Conservation (phyloP, 2,113 vertebrate genomes). For the Calyptomena viridis region DNA sequence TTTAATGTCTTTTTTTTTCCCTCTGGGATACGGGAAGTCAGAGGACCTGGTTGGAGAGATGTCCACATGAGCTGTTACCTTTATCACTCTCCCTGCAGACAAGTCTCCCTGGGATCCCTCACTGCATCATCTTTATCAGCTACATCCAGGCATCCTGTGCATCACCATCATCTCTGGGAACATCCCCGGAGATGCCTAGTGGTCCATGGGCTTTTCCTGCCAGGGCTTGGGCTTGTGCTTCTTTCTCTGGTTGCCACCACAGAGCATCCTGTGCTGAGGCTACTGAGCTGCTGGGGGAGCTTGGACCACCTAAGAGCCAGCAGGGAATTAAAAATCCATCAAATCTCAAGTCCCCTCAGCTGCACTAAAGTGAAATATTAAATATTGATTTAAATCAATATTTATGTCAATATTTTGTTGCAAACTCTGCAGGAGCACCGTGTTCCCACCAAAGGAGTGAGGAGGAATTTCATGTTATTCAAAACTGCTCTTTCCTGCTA, state of each 20-base stretch:
- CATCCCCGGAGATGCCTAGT: neutral
- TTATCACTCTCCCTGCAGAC: neutral
- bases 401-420: no score
- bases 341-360: neutral
- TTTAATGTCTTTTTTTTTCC: neutral
- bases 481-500: neutral
- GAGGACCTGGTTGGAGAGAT: neutral
- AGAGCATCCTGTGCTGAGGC: neutral
- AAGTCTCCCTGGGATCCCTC: neutral
- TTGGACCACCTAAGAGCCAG: neutral
- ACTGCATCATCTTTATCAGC: neutral
- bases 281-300: neutral
- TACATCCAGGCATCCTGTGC: accelerated
- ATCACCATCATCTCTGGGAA: neutral
- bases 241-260: neutral
- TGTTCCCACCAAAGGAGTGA: neutral
- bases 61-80: neutral
- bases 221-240: neutral
- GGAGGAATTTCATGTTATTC: neutral
- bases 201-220: neutral
- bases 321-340: neutral
- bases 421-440: accelerated
- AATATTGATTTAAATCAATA: neutral
- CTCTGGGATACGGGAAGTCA: neutral
- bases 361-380: neutral